These are phyloP conservation scores for Brenthis daphne DNA, from an alignment of 2,888 invertebrate genomes.

Conservation along the genomic window DNA sequence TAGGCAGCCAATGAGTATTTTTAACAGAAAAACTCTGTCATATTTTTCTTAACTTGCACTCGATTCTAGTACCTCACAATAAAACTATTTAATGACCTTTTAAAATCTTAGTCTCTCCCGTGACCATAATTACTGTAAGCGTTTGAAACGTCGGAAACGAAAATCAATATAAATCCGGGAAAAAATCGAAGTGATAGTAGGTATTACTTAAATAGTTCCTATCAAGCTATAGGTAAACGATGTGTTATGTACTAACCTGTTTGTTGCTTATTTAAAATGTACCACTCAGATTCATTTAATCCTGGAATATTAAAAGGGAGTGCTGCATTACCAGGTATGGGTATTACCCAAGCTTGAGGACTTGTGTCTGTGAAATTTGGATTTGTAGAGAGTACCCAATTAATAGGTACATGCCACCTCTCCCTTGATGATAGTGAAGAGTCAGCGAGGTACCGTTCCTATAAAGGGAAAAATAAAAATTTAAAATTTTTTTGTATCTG, in stretches of 20 bases:
- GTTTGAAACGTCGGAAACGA: too few relatives aligned
- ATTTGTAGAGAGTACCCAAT: slow-evolving; percentile 71
- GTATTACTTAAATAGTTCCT: too few relatives aligned
- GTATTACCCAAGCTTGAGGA: slow-evolving; percentile 74
- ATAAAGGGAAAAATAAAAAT: background rate
- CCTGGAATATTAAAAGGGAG: slow-evolving; percentile 55
- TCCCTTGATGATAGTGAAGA: slow-evolving; percentile 49
- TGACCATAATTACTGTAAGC: too few relatives aligned
- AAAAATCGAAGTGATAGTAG: too few relatives aligned
- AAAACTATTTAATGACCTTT: too few relatives aligned
- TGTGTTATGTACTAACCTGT: slow-evolving; percentile 43
- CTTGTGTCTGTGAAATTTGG: slow-evolving; percentile 73
- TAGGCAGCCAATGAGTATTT: too few relatives aligned
- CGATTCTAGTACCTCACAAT: too few relatives aligned
- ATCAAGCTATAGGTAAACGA: too few relatives aligned
- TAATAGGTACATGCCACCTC: slow-evolving; percentile 81
- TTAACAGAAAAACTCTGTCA: too few relatives aligned
- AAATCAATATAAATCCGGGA: too few relatives aligned
- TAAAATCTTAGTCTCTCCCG: too few relatives aligned
- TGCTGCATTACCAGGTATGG: slow-evolving; percentile 45
- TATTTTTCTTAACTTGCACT: too few relatives aligned
- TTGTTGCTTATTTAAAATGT: slow-evolving; percentile 84
- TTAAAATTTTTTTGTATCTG: background rate
- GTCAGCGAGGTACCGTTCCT: slow-evolving; percentile 68
- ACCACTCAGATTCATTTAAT: slow-evolving; percentile 72